These are phyloP conservation scores for Cephus sareptanus DNA, from an alignment of 2,888 invertebrate species.

Conservation along the genomic window DNA sequence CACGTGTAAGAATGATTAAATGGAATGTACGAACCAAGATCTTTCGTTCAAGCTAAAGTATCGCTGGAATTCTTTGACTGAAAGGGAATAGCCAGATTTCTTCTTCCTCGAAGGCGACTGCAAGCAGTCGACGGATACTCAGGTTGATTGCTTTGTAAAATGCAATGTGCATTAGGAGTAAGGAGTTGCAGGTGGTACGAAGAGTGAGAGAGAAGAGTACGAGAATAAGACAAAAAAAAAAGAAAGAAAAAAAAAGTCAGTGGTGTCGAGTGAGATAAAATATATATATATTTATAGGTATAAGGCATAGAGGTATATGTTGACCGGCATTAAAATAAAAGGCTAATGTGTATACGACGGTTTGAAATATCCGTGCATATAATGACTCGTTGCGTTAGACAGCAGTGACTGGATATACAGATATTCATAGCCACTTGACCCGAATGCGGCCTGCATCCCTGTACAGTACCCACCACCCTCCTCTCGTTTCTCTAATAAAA, in stretches of 20 bases:
- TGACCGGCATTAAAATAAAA: neutral
- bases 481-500: constrained; percentile 10
- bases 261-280: neutral
- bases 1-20: neutral
- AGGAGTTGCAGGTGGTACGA: neutral
- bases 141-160: neutral
- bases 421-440: constrained; percentile 53
- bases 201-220: neutral
- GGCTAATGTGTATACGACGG: neutral
- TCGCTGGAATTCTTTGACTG: neutral
- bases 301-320: neutral
- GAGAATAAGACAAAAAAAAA: neutral
- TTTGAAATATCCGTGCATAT: neutral
- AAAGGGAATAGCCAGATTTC: neutral
- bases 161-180: neutral
- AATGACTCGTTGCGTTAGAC: neutral
- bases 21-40: neutral
- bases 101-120: neutral
- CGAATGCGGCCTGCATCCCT: constrained; percentile 31
- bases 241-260: neutral
- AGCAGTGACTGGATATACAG: constrained; percentile 38
- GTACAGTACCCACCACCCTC: neutral
- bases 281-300: neutral
- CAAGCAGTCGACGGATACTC: neutral
- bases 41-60: too few relatives aligned